A percentile compares a stretch with the other conserved stretches of the same genome.
phyloP scores from a whole-genome alignment of 2,113 vertebrate species.

The Mastomys natalensis region DNA sequence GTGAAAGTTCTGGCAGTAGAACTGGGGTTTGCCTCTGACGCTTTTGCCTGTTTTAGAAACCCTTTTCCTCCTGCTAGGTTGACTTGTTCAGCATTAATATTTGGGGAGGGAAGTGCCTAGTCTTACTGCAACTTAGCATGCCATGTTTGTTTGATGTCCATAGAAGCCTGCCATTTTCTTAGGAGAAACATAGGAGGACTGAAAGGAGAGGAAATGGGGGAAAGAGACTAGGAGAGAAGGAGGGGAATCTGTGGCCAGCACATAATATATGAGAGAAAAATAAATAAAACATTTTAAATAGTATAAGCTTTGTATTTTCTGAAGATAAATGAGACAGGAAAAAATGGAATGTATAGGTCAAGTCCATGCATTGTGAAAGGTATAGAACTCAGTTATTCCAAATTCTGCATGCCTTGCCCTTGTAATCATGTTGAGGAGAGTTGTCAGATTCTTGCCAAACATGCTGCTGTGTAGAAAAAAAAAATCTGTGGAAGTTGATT shows the following conservation, averaged over 20 bases:
- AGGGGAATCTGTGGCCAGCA: background rate
- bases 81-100: background rate
- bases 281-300: background rate
- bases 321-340: background rate
- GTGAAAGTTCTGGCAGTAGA: background rate
- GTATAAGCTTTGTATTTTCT: background rate
- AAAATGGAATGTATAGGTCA: background rate
- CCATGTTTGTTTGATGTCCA: background rate
- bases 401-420: background rate
- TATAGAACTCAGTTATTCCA: background rate
- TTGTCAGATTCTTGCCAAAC: background rate
- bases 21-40: background rate
- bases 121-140: background rate
- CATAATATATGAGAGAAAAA: background rate
- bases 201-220: background rate
- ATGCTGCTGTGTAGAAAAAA: background rate
- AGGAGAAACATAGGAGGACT: background rate
- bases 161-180: background rate
- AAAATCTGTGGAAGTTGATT: background rate
- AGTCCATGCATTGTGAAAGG: background rate
- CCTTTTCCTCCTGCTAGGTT: background rate
- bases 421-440: background rate
- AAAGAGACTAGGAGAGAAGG: background rate
- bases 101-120: background rate
- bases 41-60: background rate